Evolutionary conservation across 2,113 vertebrate species (phyloP), one percentile per base, ranked within the genome.

Genomic region (Arvicanthis niloticus): DNA sequence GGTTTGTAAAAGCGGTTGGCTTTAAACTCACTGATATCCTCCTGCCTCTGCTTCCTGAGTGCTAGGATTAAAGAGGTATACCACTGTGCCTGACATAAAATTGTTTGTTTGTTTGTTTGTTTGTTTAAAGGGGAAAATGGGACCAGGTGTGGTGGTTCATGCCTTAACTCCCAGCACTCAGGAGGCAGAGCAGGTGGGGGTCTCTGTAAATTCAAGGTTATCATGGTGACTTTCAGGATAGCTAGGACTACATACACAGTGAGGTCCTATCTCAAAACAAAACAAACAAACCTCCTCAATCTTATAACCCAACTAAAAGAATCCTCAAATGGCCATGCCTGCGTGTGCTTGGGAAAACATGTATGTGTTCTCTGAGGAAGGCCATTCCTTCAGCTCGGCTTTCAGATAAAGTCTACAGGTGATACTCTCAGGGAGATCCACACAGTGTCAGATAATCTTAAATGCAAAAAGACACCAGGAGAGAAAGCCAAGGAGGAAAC

Each of bases 401-500:
- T 65, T 90, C 77, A 68, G 62, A 72, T 17, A 72, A 51, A n/a
- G 56, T 94, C 42, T 84, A 58, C 21, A 84, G 81, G 31, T 42
- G 82, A 76, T 3, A 34, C 8, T 0, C 0, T 45, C 42, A 76
- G 80, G 92, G 91, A 93, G 90, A 45, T 29, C 84, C 65, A 72
- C 76, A 77, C 42, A 17, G 45, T 48, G 42, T 88, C 86, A n/a
- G 68, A 67, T 90, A 70, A 70, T 87, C 37, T 82, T 94, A 90
- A 93, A 40, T 31, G 48, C 17, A 77, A 86, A 86, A 21, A 48
- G 68, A 53, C 2, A 53, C 17, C 24, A 26, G 5, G 72, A 22
- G 9, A 73, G 40, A 95, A 84, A 89, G 21, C 56, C 82, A 80
- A 56, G 15, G 72, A 88, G 62, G 60, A 82, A 77, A 11, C n/a